Conservation (phyloP, 92 coral and sea anemone genomes). For the Umimayanthus kanabou region DNA sequence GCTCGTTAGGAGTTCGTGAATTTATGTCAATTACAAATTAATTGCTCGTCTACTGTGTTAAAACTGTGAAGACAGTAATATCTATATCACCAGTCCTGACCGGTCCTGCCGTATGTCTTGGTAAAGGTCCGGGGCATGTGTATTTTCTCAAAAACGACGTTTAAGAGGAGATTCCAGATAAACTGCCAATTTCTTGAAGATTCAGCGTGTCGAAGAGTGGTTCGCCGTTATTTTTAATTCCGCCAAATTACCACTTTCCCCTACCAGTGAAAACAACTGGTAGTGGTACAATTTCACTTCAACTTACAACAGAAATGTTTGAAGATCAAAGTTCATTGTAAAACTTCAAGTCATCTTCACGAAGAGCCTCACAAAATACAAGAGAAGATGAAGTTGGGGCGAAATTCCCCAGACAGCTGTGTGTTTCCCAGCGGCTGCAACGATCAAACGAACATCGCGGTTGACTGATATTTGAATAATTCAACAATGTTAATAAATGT, state of each 20-base stretch:
- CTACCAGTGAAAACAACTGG: background rate
- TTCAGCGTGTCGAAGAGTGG: background rate
- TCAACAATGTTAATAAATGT: background rate
- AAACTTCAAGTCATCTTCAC: background rate
- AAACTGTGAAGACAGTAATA: background rate
- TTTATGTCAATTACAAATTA: conserved; percentile 33
- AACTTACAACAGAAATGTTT: background rate
- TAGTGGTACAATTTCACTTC: background rate
- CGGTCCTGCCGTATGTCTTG: background rate
- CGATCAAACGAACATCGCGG: conserved; percentile 14
- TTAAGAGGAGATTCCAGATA: background rate
- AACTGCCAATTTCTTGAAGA: background rate
- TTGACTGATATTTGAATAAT: conserved; percentile 29
- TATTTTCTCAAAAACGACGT: background rate
- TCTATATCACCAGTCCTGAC: background rate
- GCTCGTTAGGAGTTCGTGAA: background rate
- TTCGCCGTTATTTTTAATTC: background rate
- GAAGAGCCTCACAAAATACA: background rate
- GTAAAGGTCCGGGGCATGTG: background rate
- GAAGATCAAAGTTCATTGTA: background rate
- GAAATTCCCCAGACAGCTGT: conserved; percentile 35
- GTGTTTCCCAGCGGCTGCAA: conserved; percentile 34
- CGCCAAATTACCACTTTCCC: background rate
- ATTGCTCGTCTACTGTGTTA: conserved; percentile 35
- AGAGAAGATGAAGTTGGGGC: background rate